Evolutionary conservation across 2,113 vertebrate species (phyloP), one percentile per base, ranked within the genome.

Genomic region (Leptodactylus fuscus): DNA sequence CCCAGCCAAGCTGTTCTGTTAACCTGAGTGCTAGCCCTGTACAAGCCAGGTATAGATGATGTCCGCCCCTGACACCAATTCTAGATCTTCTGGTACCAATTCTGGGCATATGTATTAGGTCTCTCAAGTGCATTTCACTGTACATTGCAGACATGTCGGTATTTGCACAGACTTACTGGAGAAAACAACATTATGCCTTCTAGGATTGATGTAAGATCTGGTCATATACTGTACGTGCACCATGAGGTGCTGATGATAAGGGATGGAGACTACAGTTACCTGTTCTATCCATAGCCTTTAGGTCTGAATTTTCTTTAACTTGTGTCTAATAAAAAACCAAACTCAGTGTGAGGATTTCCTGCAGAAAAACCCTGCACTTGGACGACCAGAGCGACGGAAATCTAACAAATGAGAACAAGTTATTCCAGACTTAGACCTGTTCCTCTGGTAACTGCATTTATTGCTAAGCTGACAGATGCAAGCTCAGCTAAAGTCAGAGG

Each of bases 341-440:
- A 24, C 32, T n/a, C n/a, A n/a, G n/a, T n/a, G n/a, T n/a, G n/a
- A n/a, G n/a, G 22, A 46, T 22, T 46, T 74, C 41, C 70, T 46
- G 22, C 41, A 44, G 41, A 12, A 27, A 73, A 73, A 46, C 41
- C n/a, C 4, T 46, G 70, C 34, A 13, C 22, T 46, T 46, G 24
- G 38, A 74, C 13, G 27, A 46, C 70, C 38, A 46, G 70, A n/a
- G 11, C 70, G 46, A 65, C 24, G 24, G 27, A 65, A 65, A 32
- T 65, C 27, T 65, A 65, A 65, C 38, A 44, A 46, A 36, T n/a
- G 22, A 74, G 70, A 24, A 74, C 46, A 46, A 46, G 69, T 73
- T 74, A 74, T 74, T 74, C 22, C 36, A 74, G 22, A 46, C 38
- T 15, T 41, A 46, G 41, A 24, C 22, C 10, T 24, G n/a, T n/a